phyloP scores from a whole-genome alignment of 2,113 vertebrate species.

The Lycaon pictus region DNA sequence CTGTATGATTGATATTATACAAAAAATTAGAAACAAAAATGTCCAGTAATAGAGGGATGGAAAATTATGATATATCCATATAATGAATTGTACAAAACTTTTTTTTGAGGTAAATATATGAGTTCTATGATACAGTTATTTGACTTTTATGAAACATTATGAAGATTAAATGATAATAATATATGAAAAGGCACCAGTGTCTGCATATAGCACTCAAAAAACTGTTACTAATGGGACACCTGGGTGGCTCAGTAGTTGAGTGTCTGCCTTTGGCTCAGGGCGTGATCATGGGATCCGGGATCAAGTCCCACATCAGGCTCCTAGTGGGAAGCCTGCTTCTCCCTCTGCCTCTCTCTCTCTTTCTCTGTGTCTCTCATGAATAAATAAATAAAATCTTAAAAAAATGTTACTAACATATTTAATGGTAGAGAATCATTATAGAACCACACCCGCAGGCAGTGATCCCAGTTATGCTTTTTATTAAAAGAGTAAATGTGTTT shows the following conservation, averaged over 20 bases:
- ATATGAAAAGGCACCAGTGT: neutral
- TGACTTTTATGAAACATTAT: neutral
- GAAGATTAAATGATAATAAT: neutral
- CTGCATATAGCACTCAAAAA: conserved; percentile 16
- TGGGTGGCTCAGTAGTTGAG: no score
- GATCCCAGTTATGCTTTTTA: conserved; percentile 13
- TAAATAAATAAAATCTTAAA: neutral
- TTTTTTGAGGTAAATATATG: neutral
- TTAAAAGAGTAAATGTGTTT: neutral
- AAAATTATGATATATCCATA: neutral
- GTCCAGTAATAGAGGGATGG: neutral
- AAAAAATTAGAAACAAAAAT: conserved; percentile 14
- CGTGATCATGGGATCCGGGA: no score
- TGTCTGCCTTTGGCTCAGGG: no score
- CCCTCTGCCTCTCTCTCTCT: no score
- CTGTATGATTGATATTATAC: neutral
- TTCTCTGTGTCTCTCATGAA: no score
- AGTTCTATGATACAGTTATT: neutral
- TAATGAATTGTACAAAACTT: neutral
- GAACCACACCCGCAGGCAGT: neutral
- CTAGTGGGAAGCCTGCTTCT: no score
- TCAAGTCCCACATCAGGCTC: no score
- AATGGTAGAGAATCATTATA: neutral
- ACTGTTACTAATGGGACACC: no score
- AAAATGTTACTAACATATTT: neutral